Evolutionary conservation across 1,140 invertebrate genomes (phyloP).

Genomic region (Manduca sexta): DNA sequence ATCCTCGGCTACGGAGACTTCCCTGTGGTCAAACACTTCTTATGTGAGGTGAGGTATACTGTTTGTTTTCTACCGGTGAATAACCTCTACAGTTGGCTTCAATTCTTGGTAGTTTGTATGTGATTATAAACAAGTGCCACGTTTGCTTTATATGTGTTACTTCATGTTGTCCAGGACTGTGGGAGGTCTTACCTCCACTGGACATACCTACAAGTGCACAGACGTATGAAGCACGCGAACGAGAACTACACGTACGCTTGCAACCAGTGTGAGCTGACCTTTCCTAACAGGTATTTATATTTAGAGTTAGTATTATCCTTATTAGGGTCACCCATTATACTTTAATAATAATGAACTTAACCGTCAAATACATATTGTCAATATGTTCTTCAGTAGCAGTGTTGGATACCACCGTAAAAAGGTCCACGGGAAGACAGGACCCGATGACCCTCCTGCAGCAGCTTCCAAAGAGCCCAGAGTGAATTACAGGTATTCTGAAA

Average conservation of each 20-base stretch:
- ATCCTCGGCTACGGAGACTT: slow-evolving; percentile 63
- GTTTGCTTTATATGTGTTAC: too few species aligned
- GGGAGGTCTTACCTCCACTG: slow-evolving; percentile 67
- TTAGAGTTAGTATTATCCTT: neutral
- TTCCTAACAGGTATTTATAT: slow-evolving; percentile 53
- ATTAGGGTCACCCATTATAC: neutral
- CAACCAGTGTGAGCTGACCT: slow-evolving; percentile 59
- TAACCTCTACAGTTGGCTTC: too few species aligned
- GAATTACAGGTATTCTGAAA: slow-evolving; percentile 40
- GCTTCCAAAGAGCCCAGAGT: slow-evolving; percentile 31
- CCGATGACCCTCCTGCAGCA: slow-evolving; percentile 33
- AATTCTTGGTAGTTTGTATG: too few species aligned
- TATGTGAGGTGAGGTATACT: slow-evolving; percentile 72
- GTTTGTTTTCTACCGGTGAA: too few species aligned
- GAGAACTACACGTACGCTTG: slow-evolving; percentile 54
- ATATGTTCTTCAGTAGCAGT: slow-evolving; percentile 40
- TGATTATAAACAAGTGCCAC: too few species aligned
- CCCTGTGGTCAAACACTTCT: slow-evolving; percentile 69
- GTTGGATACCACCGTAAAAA: slow-evolving; percentile 58
- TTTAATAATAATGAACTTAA: neutral
- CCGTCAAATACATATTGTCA: neutral
- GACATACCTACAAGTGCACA: slow-evolving; percentile 70
- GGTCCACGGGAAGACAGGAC: slow-evolving; percentile 40
- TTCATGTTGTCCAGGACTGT: slow-evolving; percentile 43
- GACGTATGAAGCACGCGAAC: slow-evolving; percentile 63